phyloP scores from a whole-genome alignment of 2,797 vertebrate species.

The Falco concolor region DNA sequence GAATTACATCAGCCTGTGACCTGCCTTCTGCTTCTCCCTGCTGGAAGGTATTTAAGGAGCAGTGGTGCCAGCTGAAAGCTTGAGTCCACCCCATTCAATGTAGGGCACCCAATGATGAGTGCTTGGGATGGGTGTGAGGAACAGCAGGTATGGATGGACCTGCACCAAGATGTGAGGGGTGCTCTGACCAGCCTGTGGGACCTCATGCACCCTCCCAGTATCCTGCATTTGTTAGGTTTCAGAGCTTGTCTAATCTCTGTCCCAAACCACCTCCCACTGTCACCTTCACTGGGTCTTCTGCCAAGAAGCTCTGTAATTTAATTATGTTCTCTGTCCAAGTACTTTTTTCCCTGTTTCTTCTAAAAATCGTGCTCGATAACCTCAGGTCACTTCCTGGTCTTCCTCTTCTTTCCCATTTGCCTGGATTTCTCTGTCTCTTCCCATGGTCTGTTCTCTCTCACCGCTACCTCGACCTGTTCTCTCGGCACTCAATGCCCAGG shows the following conservation, averaged over 20 bases:
- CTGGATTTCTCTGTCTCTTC: background rate
- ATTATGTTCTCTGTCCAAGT: background rate
- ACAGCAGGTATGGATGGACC: background rate
- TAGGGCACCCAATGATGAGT: accelerated
- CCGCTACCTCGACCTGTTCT: background rate
- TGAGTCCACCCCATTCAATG: background rate
- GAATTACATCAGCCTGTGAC: background rate
- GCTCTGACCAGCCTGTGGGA: background rate
- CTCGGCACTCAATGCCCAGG: accelerated
- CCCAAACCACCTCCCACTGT: background rate
- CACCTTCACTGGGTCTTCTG: background rate
- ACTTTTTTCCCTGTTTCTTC: background rate
- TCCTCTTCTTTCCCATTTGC: background rate
- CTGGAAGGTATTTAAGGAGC: background rate
- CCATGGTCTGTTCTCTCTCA: background rate
- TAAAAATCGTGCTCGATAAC: background rate
- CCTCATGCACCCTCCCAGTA: background rate
- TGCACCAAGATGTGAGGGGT: background rate
- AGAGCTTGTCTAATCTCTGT: background rate
- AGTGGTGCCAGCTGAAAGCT: background rate
- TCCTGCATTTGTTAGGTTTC: background rate
- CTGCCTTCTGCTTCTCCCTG: background rate
- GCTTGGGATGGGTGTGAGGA: background rate
- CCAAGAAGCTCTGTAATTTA: background rate
- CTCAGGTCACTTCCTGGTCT: background rate